Percentiles rank a stretch among this genome's conserved stretches.
These are phyloP conservation scores for Calephelis perditalis DNA, from an alignment of 2,888 invertebrate species.

Conservation along the genomic window DNA sequence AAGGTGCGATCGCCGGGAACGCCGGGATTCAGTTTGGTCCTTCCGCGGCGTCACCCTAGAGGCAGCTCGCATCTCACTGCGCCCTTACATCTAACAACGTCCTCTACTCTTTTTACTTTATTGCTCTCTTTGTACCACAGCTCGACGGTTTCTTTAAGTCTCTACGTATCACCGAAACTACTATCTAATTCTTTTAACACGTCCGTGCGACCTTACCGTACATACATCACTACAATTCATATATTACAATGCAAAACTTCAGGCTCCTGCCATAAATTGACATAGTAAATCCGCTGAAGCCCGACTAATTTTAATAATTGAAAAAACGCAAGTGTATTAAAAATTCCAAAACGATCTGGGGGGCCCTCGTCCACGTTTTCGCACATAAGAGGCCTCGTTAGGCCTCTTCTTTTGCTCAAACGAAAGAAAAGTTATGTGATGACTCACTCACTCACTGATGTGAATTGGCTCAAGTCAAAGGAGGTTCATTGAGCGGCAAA, in stretches of 20 bases:
- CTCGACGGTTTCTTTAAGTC: slow-evolving; percentile 75
- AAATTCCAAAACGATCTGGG: too few species aligned
- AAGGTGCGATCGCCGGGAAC: slow-evolving; percentile 26
- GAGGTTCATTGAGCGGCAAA: too few species aligned
- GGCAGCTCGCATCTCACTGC: slow-evolving; percentile 41
- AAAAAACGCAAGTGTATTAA: slow-evolving; percentile 44
- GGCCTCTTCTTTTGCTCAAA: too few species aligned
- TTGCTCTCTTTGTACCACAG: slow-evolving; percentile 74
- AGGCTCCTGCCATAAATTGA: slow-evolving; percentile 69
- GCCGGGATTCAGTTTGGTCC: slow-evolving; percentile 30
- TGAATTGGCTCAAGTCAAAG: too few species aligned
- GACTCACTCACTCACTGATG: too few species aligned
- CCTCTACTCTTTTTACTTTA: slow-evolving; percentile 59
- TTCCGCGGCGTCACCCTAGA: slow-evolving; percentile 32
- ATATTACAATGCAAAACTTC: slow-evolving; percentile 56
- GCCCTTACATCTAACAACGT: slow-evolving; percentile 47
- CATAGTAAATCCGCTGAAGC: slow-evolving; percentile 52
- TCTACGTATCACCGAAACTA: slow-evolving; percentile 74
- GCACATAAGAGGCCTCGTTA: too few species aligned
- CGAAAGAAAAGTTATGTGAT: too few species aligned
- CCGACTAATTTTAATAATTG: slow-evolving; percentile 50
- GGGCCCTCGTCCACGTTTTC: too few species aligned
- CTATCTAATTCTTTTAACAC: slow-evolving; percentile 51
- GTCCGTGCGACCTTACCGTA: slow-evolving; percentile 46
- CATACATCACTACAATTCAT: slow-evolving; percentile 48